Percentiles rank a stretch among this genome's conserved stretches.
These are phyloP conservation scores for Otocyon megalotis DNA, from an alignment of 2,113 vertebrate species.

Conservation along the genomic window DNA sequence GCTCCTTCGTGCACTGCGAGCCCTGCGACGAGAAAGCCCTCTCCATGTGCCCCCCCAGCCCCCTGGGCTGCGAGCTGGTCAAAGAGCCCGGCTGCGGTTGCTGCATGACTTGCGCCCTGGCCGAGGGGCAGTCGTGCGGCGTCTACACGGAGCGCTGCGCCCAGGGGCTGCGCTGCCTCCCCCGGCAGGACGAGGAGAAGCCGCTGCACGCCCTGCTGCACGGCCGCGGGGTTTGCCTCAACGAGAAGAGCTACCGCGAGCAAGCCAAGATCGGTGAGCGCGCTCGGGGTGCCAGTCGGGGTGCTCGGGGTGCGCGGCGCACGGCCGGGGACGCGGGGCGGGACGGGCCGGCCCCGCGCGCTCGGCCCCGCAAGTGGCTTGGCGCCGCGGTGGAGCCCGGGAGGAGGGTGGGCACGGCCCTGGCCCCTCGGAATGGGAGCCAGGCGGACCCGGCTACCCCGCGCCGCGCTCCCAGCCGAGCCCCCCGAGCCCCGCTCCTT, in stretches of 20 bases:
- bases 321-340: background rate
- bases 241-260: constrained; percentile 97
- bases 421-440: background rate
- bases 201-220: constrained; percentile 98
- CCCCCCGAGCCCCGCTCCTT: background rate
- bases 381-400: constrained; percentile 31
- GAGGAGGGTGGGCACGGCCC: background rate
- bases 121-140: constrained; percentile 96
- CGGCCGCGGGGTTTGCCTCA: constrained; percentile 96
- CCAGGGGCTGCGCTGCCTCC: constrained; percentile 95
- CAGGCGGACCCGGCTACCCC: background rate
- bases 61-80: constrained; percentile 96
- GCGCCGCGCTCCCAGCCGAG: background rate
- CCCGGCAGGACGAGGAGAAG: constrained; percentile 97
- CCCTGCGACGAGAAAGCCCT: constrained; percentile 97
- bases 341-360: constrained; percentile 35
- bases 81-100: constrained; percentile 99
- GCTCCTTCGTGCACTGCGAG: constrained; percentile 97
- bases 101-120: constrained; percentile 97
- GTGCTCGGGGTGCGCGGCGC: background rate
- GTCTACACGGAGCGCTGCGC: constrained; percentile 98
- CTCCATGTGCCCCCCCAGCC: constrained; percentile 96
- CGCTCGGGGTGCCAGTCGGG: constrained; percentile 28
- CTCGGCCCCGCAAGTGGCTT: constrained; percentile 64
- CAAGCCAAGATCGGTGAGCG: constrained; percentile 93